Conservation (phyloP, 1,140 invertebrate genomes). For the Drosophila kurseongensis region DNA sequence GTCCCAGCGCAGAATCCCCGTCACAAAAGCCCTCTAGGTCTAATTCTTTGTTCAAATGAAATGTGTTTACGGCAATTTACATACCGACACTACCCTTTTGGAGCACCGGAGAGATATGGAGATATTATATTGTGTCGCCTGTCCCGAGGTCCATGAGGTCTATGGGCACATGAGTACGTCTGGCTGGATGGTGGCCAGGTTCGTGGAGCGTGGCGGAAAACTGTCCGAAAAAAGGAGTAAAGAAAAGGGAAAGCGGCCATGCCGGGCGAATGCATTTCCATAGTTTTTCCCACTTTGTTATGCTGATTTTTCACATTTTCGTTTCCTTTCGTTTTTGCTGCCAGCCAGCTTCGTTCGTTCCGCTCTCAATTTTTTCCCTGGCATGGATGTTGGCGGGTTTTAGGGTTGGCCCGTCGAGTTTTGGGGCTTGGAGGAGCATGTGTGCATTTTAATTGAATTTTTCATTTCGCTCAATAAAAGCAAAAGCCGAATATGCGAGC, state of each 20-base stretch:
- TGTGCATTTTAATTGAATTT: constrained; percentile 81
- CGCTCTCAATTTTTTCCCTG: constrained; percentile 67
- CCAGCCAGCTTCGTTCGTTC: constrained; percentile 49
- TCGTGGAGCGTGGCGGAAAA: constrained; percentile 34
- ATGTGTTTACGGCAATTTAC: constrained; percentile 51
- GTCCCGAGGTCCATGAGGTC: constrained; percentile 9
- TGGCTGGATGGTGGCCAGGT: constrained; percentile 54
- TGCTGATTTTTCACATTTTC: constrained; percentile 73
- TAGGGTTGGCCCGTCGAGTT: constrained; percentile 5
- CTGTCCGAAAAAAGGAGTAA: not conserved
- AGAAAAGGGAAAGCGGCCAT: constrained; percentile 45
- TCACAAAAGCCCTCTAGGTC: constrained; percentile 20
- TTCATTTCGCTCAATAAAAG: constrained; percentile 78
- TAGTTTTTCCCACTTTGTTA: constrained; percentile 72
- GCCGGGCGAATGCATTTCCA: constrained; percentile 62
- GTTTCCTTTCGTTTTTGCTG: constrained; percentile 30
- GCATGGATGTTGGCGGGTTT: constrained; percentile 35
- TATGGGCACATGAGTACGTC: constrained; percentile 35
- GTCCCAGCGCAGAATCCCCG: not conserved
- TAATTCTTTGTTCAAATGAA: constrained; percentile 51
- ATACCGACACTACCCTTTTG: constrained; percentile 14
- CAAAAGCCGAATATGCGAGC: constrained; percentile 65
- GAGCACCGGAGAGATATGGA: constrained; percentile 4
- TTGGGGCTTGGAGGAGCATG: constrained; percentile 47
- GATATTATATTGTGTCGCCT: constrained; percentile 46